These are phyloP conservation scores for Protodeltote pygarga DNA, from an alignment of 2,888 invertebrate species.

Conservation along the genomic window DNA sequence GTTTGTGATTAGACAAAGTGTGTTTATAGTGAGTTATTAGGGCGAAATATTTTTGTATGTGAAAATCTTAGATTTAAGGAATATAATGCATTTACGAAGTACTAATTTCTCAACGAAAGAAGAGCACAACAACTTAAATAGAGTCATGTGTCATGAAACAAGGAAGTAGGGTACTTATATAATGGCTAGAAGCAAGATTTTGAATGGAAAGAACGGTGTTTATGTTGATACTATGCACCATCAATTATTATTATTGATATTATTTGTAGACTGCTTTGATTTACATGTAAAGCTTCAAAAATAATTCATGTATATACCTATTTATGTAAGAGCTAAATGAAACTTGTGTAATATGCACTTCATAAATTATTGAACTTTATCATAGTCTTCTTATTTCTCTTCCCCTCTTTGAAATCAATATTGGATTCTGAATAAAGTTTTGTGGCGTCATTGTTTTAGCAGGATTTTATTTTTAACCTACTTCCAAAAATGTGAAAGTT, in stretches of 20 bases:
- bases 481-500: too few relatives aligned
- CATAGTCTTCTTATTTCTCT: constrained; percentile 51
- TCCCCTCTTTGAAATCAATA: too few relatives aligned
- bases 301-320: constrained; percentile 80
- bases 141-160: constrained; percentile 36
- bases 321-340: constrained; percentile 78
- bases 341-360: constrained; percentile 82
- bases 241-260: constrained; percentile 51
- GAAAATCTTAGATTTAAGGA: constrained; percentile 72
- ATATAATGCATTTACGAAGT: constrained; percentile 73
- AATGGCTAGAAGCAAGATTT: constrained; percentile 33
- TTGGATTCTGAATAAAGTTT: too few relatives aligned
- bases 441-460: too few relatives aligned
- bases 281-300: constrained; percentile 78
- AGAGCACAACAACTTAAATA: constrained; percentile 45
- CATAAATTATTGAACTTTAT: constrained; percentile 82
- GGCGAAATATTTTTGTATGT: constrained; percentile 84
- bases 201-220: constrained; percentile 20
- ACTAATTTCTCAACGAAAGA: constrained; percentile 56
- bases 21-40: constrained; percentile 79
- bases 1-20: constrained; percentile 66
- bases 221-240: constrained; percentile 49
- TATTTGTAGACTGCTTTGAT: constrained; percentile 81
- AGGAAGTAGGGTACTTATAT: constrained; percentile 30
- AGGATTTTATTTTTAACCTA: too few relatives aligned